phyloP scores from a whole-genome alignment of 2,113 vertebrate species.

The mouse (Mus musculus) region GRCm39 chr10:102452001-102452500 shows the following conservation, averaged over 20 bases:
- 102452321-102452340: not conserved
- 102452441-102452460: not conserved
- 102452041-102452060: too few species aligned
- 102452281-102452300: not conserved
- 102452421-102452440: slow-evolving; percentile 62
- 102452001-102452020: not conserved
- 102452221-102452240: not conserved
- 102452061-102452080: not conserved
- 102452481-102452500: slow-evolving; percentile 22
- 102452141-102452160: not conserved
- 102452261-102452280: not conserved
- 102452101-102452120: not conserved
- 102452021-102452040: not conserved
- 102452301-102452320: not conserved
- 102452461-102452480: slow-evolving; percentile 27
- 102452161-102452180: not conserved
- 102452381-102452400: not conserved
- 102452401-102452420: slow-evolving; percentile 23
- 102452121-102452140: not conserved
- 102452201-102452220: not conserved
- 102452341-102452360: not conserved
- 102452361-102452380: slow-evolving; percentile 10
- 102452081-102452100: too few species aligned
- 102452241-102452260: not conserved
- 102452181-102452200: not conserved